Base-by-base conservation (phyloP, 2,113 vertebrate species). In the Meles meles region DNA sequence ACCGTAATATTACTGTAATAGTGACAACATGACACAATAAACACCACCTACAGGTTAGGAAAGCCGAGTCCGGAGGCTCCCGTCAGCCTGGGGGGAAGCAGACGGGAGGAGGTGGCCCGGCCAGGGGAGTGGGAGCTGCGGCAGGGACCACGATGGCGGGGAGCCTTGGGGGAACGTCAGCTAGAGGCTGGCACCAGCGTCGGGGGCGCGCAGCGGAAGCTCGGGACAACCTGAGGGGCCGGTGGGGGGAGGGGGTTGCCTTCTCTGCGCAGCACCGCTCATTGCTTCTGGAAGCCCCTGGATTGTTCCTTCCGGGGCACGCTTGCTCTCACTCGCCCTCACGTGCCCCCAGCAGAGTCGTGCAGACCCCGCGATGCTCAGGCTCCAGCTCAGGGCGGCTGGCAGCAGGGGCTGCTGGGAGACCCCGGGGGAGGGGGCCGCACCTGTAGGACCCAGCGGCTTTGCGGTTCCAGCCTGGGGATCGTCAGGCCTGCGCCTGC, bases 151-250 rank as follows among this genome's bases (percentile, higher is more conserved):
- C 0, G 7, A 11, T 12, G 80, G 55, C 5, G 25, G 25, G 9
- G 77, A 39, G 34, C n/a, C 37, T 37, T 17, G n/a, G 29, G 37
- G 37, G 37, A 11, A 25, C 47, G 49, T 49, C 63, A 44, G 67
- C 18, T 37, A 21, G 31, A 82, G 23, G 44, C 18, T 31, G 37
- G 90, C 31, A 34, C 31, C 37, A 11, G 34, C 39, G 21, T 14
- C 27, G 2, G 1, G 6, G 52, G 6, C 4, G 25, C 7, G 6
- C 23, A 4, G 25, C 20, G 25, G 5, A 49, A 49, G 37, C 47
- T 81, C 49, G 31, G 84, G 15, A 34, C 23, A 42, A 14, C 49
- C 18, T 7, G 37, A 18, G 77, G 31, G 31, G 6, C 29, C 63
- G 29, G 57, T 57, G 63, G 6, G 29, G 61, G 27, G 0, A 14